Evolutionary conservation across 1,140 invertebrate species (phyloP).

Genomic region (Zaprionus taronus): DNA sequence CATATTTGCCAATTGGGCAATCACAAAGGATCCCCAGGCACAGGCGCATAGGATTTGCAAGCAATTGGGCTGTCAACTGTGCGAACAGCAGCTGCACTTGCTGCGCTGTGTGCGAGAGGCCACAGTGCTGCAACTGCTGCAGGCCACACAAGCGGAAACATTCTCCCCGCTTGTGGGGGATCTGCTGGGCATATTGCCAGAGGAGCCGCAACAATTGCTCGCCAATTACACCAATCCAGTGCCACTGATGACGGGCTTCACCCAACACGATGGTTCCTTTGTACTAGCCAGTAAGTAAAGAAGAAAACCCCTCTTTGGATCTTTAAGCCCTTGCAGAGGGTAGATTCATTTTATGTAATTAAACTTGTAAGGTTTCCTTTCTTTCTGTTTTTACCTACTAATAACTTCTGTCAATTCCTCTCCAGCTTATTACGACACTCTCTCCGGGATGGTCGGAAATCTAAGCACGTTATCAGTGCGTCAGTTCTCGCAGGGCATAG

Average conservation of each 20-base stretch:
- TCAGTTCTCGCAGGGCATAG: conserved; percentile 55
- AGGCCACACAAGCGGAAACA: conserved; percentile 51
- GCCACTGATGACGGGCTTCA: conserved; percentile 76
- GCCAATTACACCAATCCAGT: conserved; percentile 43
- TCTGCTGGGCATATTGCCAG: conserved; percentile 63
- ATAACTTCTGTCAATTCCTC: not conserved
- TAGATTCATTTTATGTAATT: too few relatives aligned
- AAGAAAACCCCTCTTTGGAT: not conserved
- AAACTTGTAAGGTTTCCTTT: too few relatives aligned
- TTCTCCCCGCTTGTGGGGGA: conserved; percentile 72
- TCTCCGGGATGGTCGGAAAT: conserved; percentile 41
- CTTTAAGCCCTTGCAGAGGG: too few relatives aligned
- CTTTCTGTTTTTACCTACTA: too few relatives aligned
- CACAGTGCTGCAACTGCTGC: conserved; percentile 53
- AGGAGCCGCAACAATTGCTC: conserved; percentile 52
- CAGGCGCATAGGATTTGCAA: conserved; percentile 64
- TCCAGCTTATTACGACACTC: conserved; percentile 63
- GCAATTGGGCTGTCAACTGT: conserved; percentile 50
- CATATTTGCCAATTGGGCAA: conserved; percentile 71
- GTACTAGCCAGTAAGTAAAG: conserved; percentile 65
- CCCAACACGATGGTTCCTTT: conserved; percentile 80
- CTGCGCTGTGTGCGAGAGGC: conserved; percentile 53
- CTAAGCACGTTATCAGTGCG: conserved; percentile 60
- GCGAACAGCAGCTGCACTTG: conserved; percentile 36
- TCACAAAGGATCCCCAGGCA: conserved; percentile 50